Conservation (phyloP, 2,113 vertebrate species). For the Melanostigma gelatinosum region DNA sequence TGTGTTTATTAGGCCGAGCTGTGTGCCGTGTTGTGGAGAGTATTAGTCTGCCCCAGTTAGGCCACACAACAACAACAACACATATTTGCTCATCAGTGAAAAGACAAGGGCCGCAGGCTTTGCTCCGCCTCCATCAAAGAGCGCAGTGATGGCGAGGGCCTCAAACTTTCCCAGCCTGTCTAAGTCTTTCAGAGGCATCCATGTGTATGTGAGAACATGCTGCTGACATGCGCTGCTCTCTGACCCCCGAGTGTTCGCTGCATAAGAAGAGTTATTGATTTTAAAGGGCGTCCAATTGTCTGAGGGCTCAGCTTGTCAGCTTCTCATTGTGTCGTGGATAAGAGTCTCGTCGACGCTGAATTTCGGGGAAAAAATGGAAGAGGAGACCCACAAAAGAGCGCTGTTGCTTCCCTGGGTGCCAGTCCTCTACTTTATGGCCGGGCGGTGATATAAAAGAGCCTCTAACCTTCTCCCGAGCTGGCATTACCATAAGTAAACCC, state of each 20-base stretch:
- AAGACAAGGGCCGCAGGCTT: constrained; percentile 19
- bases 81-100: constrained; percentile 9
- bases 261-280: neutral
- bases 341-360: neutral
- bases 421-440: constrained; percentile 62
- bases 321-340: neutral
- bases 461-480: constrained; percentile 70
- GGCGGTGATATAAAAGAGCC: constrained; percentile 73
- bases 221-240: constrained; percentile 14
- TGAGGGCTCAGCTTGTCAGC: neutral
- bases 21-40: neutral
- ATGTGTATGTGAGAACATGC: constrained; percentile 36
- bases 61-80: neutral
- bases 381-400: constrained; percentile 54
- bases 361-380: neutral
- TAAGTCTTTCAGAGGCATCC: constrained; percentile 19
- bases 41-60: constrained; percentile 46
- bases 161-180: constrained; percentile 37
- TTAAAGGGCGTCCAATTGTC: neutral
- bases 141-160: neutral
- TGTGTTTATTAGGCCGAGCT: constrained; percentile 1
- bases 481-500: constrained; percentile 81
- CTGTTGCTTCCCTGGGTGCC: constrained; percentile 62
- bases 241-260: neutral
- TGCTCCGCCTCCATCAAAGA: constrained; percentile 21